Evolutionary conservation across 92 coral and sea anemone genomes (phyloP).

Genomic region (Diadumene lineata): DNA sequence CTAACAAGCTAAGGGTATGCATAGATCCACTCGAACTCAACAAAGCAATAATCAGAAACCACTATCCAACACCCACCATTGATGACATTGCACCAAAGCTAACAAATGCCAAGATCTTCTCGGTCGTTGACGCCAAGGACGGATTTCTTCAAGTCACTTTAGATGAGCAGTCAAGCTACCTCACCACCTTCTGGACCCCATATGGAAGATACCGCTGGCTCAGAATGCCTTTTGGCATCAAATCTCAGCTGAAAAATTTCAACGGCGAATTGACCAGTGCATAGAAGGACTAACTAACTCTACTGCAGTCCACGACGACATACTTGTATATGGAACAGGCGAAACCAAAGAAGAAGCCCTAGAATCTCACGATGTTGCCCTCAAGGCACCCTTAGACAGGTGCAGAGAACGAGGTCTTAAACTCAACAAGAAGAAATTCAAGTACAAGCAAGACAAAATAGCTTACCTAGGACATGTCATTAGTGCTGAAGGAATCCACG

Average conservation of each 20-base stretch:
- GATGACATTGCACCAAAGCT: slow-evolving; percentile 37
- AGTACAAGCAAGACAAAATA: too few relatives aligned
- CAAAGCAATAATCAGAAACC: too few relatives aligned
- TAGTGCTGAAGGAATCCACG: slow-evolving; percentile 26
- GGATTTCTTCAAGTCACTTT: too few relatives aligned
- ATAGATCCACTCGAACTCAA: too few relatives aligned
- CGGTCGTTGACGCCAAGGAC: slow-evolving; percentile 30
- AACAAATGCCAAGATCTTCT: slow-evolving; percentile 40
- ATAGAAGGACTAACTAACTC: background rate
- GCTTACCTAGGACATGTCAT: too few relatives aligned
- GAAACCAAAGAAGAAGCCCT: background rate
- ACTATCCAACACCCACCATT: slow-evolving; percentile 34
- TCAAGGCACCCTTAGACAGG: slow-evolving; percentile 14
- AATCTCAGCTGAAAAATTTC: background rate
- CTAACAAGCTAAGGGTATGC: too few relatives aligned
- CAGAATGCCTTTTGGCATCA: background rate
- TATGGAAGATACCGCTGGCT: background rate
- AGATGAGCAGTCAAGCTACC: background rate
- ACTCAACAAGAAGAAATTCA: too few relatives aligned
- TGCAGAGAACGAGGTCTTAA: slow-evolving; percentile 46
- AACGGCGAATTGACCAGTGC: background rate
- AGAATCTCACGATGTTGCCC: slow-evolving; percentile 8
- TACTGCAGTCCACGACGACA: too few relatives aligned
- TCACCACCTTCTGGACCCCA: slow-evolving; percentile 1
- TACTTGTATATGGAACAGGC: too few relatives aligned